Evolutionary conservation across 2,888 invertebrate species (phyloP).

Genomic region (Dendrolimus pini): DNA sequence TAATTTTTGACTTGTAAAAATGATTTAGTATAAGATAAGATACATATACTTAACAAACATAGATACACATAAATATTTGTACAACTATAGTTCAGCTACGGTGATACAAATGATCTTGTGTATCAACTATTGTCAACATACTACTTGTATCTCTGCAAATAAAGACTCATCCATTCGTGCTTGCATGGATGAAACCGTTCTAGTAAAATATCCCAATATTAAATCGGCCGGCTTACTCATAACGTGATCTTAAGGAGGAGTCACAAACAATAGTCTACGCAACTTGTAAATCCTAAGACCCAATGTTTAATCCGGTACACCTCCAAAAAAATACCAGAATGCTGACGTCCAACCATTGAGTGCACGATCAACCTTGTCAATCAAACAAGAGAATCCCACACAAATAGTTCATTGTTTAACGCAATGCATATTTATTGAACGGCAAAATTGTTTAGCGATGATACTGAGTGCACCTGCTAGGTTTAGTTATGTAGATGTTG

Average conservation of each 20-base stretch:
- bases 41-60: no score
- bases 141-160: no score
- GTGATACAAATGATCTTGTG: no score
- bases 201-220: no score
- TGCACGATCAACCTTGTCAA: neutral
- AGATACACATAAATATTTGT: no score
- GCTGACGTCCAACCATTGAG: neutral
- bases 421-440: neutral
- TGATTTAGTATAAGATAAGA: no score
- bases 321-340: neutral
- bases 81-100: no score
- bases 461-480: neutral
- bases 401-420: neutral
- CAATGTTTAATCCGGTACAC: neutral
- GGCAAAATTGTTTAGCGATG: neutral
- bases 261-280: neutral
- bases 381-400: neutral
- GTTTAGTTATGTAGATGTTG: no score
- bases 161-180: no score
- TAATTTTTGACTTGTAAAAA: no score
- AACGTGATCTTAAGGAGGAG: neutral
- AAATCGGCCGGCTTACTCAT: neutral
- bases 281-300: neutral
- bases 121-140: no score
- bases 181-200: no score